Base-by-base conservation (phyloP, 1,140 invertebrate genomes). In the Atopsyche davidsoni region DNA sequence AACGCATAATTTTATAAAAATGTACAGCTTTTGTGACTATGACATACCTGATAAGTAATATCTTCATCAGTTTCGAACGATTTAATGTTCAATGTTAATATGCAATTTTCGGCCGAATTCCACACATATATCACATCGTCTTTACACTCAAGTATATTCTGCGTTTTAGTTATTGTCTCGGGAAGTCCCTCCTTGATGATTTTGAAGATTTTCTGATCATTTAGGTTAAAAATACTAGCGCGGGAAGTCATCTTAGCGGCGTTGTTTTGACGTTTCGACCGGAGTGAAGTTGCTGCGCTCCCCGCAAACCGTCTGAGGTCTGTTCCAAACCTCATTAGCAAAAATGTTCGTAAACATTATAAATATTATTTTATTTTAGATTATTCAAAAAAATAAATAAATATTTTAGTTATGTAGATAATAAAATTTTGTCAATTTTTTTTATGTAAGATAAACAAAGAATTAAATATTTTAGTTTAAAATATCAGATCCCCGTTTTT, bases 101-200 rank as follows among this genome's bases (percentile, higher is more conserved):
- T 69, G 64, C 79, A 81, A 57, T 74, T 78, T 63, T 81, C 79
- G 16, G 74, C 63, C 2, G 75, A 70, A 61, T 79, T 76, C 82
- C 82, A 84, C 46, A 77, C 70, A 56, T 79, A 84, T 13, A 82
- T 66, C 53, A 82, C 71, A 62, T 80, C 78, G 51, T 83, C 80
- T 35, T 75, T 74, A 24, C 82, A 72, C 53, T 76, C 75, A 4
- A 83, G 58, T 36, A 83, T 73, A 64, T 81, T 82, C 35, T 71
- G 66, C 13, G 81, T 76, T 47, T 81, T 80, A n/a, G 67, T 73
- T 43, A 66, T 68, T 24, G 66, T 67, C 60, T 76, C 72, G 10
- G 73, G 64, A 9, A 83, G 64, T 58, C 67, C 66, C 25, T 71
- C 67, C 50, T 75, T 75, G 24, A 82, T 59, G 47, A 76, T 73